Base-by-base conservation (phyloP, 1,140 invertebrate genomes). In the Alviniconcha marisindica region DNA sequence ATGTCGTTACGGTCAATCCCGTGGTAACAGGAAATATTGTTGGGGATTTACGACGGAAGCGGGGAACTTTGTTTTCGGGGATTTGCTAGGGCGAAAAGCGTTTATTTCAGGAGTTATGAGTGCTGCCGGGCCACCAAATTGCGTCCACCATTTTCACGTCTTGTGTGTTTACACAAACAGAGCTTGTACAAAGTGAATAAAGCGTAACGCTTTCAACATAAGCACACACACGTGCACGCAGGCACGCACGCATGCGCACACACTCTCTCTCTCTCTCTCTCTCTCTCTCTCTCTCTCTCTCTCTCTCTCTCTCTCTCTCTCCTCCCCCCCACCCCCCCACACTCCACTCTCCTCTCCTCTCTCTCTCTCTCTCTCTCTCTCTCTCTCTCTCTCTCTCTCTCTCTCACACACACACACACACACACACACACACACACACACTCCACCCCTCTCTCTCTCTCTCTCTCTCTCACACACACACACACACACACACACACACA, bases 401-500 rank as follows among this genome's bases (percentile, higher is more conserved):
- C 14, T 12, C 36, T 12, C 40, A 44, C 3, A 21, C 38, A n/a
- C 38, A 24, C 38, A n/a, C 71, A n/a, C 38, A 21, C 71, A 28
- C 71, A 21, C 71, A 66, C 28, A 33, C 28, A 66, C 28, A 15
- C 60, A 33, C 28, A 33, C 60, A 15, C 60, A 66, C 60, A 33
- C 28, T 33, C 60, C 1, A 15, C 5, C 5, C 5, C 54, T 24
- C 54, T 5, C 21, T 3, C 54, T 2, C 54, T 10, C 28, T 2
- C 60, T 33, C 60, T 33, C 60, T 33, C 60, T 33, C 28, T 10
- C 60, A 31, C 60, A 33, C 60, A 31, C 28, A 33, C 60, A 78
- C 38, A 78, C 10, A 54, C 44, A 54, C 21, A 78, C 48, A 54
- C 44, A 54, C 10, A 42, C 60, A 69, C 36, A 81, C 60, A 81